These are phyloP conservation scores for Oncorhynchus masou DNA, from an alignment of 2,113 vertebrate species.

Conservation along the genomic window DNA sequence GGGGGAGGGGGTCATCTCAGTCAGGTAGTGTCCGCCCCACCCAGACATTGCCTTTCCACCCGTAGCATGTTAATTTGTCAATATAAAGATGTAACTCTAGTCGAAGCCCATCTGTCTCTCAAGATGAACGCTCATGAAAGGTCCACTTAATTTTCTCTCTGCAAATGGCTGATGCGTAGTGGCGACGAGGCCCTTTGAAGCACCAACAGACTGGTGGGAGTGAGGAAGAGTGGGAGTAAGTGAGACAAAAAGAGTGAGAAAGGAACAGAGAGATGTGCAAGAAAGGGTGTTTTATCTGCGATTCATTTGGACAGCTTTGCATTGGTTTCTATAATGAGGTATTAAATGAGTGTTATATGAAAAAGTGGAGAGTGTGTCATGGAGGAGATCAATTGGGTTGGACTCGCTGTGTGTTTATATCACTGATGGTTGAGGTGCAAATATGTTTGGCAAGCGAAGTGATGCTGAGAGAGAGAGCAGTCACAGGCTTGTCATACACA, in stretches of 20 bases:
- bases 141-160: constrained; percentile 34
- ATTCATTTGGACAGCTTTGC: constrained; percentile 13
- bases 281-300: constrained; percentile 13
- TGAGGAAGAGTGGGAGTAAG: neutral
- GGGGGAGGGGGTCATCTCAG: too few species aligned
- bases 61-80: constrained; percentile 19
- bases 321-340: constrained; percentile 15
- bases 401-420: constrained; percentile 1
- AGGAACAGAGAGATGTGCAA: constrained; percentile 5
- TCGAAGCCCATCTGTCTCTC: constrained; percentile 32
- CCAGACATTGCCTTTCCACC: neutral
- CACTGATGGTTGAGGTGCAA: neutral
- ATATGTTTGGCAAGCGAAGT: constrained; percentile 14
- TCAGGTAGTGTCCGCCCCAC: neutral
- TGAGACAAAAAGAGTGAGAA: neutral
- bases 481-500: neutral
- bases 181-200: constrained; percentile 41
- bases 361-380: constrained; percentile 1
- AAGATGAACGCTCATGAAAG: constrained; percentile 32
- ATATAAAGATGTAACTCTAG: constrained; percentile 26
- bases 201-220: constrained; percentile 2
- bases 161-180: constrained; percentile 23
- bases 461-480: neutral
- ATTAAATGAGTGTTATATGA: constrained; percentile 23
- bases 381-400: constrained; percentile 27